Evolutionary conservation across 2,888 invertebrate species (phyloP).

Genomic region (Brachyopa scutellaris): DNA sequence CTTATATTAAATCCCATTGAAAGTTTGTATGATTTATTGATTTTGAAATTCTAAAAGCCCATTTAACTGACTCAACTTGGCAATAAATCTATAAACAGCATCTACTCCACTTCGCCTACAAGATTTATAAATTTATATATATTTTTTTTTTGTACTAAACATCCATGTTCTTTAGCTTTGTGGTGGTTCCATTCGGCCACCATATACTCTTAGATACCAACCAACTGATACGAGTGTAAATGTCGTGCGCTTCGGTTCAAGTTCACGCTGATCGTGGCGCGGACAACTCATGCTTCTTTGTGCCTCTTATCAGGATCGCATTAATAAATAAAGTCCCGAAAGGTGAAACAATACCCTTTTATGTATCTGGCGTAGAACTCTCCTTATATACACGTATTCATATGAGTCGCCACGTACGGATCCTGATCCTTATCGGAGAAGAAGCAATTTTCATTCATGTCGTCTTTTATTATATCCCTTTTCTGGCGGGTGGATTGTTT

Average conservation of each 20-base stretch:
- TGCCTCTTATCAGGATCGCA: constrained; percentile 73
- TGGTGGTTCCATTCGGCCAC: constrained; percentile 40
- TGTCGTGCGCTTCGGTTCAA: constrained; percentile 73
- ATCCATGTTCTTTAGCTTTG: background rate
- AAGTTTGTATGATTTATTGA: no score
- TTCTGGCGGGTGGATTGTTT: constrained; percentile 24
- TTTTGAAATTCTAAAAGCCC: no score
- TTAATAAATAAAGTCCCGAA: constrained; percentile 74
- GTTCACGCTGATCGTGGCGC: constrained; percentile 74
- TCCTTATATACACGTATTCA: constrained; percentile 18
- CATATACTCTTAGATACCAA: constrained; percentile 53
- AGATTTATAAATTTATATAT: no score
- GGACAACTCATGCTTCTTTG: constrained; percentile 68
- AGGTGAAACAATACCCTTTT: constrained; percentile 69
- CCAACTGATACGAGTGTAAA: constrained; percentile 61
- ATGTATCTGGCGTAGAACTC: constrained; percentile 6
- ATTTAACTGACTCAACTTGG: no score
- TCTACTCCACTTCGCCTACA: background rate
- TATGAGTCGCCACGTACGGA: constrained; percentile 55
- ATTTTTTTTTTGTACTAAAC: background rate
- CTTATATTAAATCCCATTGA: no score
- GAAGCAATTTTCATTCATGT: constrained; percentile 72
- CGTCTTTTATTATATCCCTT: constrained; percentile 56
- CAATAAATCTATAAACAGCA: constrained; percentile 1
- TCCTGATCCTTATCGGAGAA: constrained; percentile 67